Evolutionary conservation across 2,888 invertebrate genomes (phyloP).

Genomic region (Junonia oenone): DNA sequence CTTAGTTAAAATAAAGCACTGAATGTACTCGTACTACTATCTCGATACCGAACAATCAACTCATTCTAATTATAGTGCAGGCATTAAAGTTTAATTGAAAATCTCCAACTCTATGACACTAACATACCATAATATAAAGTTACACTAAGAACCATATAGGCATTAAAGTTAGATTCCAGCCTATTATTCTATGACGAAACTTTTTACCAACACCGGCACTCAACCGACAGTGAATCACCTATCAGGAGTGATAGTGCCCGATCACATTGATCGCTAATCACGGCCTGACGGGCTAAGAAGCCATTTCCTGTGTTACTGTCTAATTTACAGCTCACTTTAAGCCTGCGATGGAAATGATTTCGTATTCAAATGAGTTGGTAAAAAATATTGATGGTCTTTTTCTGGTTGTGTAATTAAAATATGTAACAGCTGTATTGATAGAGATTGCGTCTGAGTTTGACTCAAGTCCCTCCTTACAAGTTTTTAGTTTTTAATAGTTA

Average conservation of each 20-base stretch:
- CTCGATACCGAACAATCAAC: too few species aligned
- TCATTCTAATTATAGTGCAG: too few species aligned
- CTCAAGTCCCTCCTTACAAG: too few species aligned
- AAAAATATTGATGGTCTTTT: constrained; percentile 16
- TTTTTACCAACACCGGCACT: constrained; percentile 52
- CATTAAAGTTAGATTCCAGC: not conserved
- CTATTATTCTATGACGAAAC: constrained; percentile 41
- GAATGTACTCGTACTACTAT: too few species aligned
- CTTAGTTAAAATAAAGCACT: too few species aligned
- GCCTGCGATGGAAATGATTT: constrained; percentile 27
- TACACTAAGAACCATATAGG: not conserved
- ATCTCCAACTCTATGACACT: too few species aligned
- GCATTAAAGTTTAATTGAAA: too few species aligned
- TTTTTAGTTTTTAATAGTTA: too few species aligned
- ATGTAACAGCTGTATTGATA: not conserved
- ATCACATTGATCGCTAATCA: constrained; percentile 71
- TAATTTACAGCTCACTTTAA: constrained; percentile 72
- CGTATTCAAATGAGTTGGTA: constrained; percentile 20
- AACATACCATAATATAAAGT: not conserved
- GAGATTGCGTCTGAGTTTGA: too few species aligned
- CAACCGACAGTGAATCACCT: constrained; percentile 57
- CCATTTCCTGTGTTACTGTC: constrained; percentile 73
- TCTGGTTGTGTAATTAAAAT: constrained; percentile 20
- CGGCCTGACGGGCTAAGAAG: constrained; percentile 73
- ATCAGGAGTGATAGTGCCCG: constrained; percentile 64